Base-by-base conservation (phyloP, 2,888 invertebrate genomes). In the Tridacna gigas region DNA sequence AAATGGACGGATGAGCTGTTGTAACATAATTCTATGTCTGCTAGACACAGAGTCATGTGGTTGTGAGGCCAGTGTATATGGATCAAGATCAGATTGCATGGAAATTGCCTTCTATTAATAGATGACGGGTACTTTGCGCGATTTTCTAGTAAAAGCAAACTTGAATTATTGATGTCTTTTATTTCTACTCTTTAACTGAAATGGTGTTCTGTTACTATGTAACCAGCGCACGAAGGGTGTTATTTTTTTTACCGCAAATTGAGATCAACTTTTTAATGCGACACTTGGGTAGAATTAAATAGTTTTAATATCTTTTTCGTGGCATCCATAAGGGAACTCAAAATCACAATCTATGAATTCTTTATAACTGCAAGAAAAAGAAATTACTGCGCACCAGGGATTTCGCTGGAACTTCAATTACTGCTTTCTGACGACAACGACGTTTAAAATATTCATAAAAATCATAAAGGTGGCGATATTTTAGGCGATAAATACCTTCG, bases 291-390 rank as follows among this genome's bases (percentile, higher is more conserved):
- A 37, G 37, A 37, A 37, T 37, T 4, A 37, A 37, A 37, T 37
- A 7, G 18, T 5, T 45, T 45, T 11, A 67, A 67, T n/a, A 12
- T n/a, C n/a, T 67, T 45, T 20, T 28, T 37, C 45, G 37, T 67
- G 67, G 45, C 37, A 22, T 15, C 45, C 67, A 67, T 45, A n/a
- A 37, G 67, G 67, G 67, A 67, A 9, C 15, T 37, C 67, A n/a
- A n/a, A 67, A 67, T 67, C 67, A 67, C 45, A 67, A 67, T 45
- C 71, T 71, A 71, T 71, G 71, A 71, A 71, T 71, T 71, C 71
- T 71, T 69, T 71, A 71, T 22, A 47, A 71, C 71, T 71, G 25
- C 71, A 51, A 71, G 71, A 71, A 71, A 65, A 69, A 63, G 71
- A 51, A 71, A 71, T 71, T 51, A 71, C 51, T 20, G n/a, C n/a